Base-by-base conservation (phyloP, 2,113 vertebrate genomes). In the Scomber colias region DNA sequence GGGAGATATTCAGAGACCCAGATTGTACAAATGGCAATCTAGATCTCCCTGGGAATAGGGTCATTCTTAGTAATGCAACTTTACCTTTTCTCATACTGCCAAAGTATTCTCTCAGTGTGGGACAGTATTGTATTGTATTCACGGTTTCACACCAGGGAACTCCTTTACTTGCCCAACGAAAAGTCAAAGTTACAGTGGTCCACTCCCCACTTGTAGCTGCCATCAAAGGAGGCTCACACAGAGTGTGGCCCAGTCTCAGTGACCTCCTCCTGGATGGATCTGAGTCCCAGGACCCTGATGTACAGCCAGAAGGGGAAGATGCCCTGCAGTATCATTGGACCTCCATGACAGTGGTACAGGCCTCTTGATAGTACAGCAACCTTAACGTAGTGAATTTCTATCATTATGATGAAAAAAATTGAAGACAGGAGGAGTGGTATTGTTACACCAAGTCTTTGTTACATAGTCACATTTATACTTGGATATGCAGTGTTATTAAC, bases 211-310 rank as follows among this genome's bases (percentile, higher is more conserved):
- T 96, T 62, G 89, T 94, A 5, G 89, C 95, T 19, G 31, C 90
- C 35, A 95, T 96, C 60, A 90, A 89, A 54, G 95, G 95, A 54
- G 95, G 95, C 17, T 93, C 94, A 0, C 75, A 88, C 69, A 87
- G 92, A 82, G 59, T 90, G 19, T 96, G 95, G 91, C 79, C 94
- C 44, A 85, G 67, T 44, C 10, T 83, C 14, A 80, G 50, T n/a
- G 92, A 95, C 56, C 91, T 96, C 0, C 8, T 93, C 57, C 80
- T 96, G 79, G 94, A 96, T 51, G 96, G 93, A 55, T 90, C 87
- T 3, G 82, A 91, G 8, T 96, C 95, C 12, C 84, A 77, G 35
- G 95, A 96, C 75, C 95, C 95, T 19, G 94, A 96, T 56, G 27
- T 77, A 17, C 77, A 84, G 3, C 73, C 57, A n/a, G 83, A 79